phyloP scores from a whole-genome alignment of 2,113 vertebrate genomes.

The Oenanthe melanoleuca region DNA sequence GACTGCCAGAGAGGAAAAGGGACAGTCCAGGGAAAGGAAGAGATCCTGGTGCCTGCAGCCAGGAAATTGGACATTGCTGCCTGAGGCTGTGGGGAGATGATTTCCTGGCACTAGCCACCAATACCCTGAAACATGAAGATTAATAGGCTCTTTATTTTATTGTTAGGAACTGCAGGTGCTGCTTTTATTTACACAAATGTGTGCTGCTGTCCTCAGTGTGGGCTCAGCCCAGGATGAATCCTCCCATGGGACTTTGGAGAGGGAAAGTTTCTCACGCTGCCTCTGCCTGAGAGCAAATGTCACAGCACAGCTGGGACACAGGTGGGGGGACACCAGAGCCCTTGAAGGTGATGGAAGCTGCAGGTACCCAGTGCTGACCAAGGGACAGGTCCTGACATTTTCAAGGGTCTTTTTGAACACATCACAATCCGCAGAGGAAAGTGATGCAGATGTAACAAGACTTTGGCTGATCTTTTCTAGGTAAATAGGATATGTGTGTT shows the following conservation, averaged over 20 bases:
- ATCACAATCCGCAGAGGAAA: not conserved
- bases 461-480: not conserved
- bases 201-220: not conserved
- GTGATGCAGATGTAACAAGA: not conserved
- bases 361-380: not conserved
- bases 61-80: not conserved
- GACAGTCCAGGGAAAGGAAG: not conserved
- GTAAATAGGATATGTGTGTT: not conserved
- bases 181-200: slow-evolving; percentile 41
- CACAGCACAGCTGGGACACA: not conserved
- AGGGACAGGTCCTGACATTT: not conserved
- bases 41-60: not conserved
- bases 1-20: slow-evolving; percentile 5
- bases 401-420: not conserved
- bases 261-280: not conserved
- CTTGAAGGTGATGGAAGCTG: not conserved
- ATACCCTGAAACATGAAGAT: slow-evolving; percentile 40
- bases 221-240: not conserved
- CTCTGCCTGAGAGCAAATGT: slow-evolving; percentile 12
- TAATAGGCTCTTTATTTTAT: slow-evolving; percentile 52
- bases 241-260: not conserved
- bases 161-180: slow-evolving; percentile 52
- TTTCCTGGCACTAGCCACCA: not conserved
- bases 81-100: not conserved
- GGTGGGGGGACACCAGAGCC: not conserved